Evolutionary conservation across 2,113 vertebrate genomes (phyloP), one percentile per base, ranked within the genome.

Genomic region (Micromys minutus): DNA sequence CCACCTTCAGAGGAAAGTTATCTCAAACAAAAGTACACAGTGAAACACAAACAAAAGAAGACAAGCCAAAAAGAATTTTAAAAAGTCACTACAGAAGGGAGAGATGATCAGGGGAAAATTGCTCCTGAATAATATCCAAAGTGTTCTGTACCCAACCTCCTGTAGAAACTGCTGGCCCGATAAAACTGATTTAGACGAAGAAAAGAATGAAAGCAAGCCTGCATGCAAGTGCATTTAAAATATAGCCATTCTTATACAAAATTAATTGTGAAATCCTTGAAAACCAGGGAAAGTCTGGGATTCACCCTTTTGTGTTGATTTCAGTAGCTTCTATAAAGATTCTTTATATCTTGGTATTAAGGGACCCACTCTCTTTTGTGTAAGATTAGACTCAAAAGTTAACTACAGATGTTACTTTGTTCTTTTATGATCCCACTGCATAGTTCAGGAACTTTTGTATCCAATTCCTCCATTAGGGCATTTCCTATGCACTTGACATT

Each of bases 1-100:
- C 16, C 92, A 95, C n/a, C 42, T 89, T 91, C 29, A 26, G 50
- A 29, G 13, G 3, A 71, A 96, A 93, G 86, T 91, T 79, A 89
- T 91, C 86, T 86, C 39, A 86, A 93, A 91, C 11, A 50, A 83
- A 92, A 93, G 15, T 42, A 26, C 69, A 89, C 9, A 47, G 88
- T 83, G 91, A 89, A 72, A 26, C 55, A 69, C 24, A 31, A 7
- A 76, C 12, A 93, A 50, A 81, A 26, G 26, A 6, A 74, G 52
- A 89, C 3, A 2, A 89, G 45, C 26, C 67, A 88, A 31, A 71
- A 0, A 63, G 47, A 80, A 85, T 7, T 80, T 88, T 79, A 57
- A 94, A 11, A 94, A 89, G 24, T 91, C 47, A 77, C 39, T 31
- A 55, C 2, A 86, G 11, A 83, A 94, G 26, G n/a, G 36, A 83